phyloP scores from a whole-genome alignment of 2,797 vertebrate genomes.

The Phalanger gymnotis region DNA sequence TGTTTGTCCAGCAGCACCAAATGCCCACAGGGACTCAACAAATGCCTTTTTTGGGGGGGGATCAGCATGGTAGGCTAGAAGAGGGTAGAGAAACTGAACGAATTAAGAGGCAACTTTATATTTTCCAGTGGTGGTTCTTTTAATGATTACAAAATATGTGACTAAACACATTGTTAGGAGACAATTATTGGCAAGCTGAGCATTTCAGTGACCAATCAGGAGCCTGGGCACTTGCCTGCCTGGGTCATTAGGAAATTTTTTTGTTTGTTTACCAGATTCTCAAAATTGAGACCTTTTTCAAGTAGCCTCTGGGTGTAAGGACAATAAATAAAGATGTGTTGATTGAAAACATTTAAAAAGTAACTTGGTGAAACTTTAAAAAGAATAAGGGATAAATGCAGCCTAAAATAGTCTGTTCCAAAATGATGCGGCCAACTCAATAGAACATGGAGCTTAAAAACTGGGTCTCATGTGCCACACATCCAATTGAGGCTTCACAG shows the following conservation, averaged over 20 bases:
- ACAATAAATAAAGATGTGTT: constrained; percentile 72
- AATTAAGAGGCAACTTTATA: constrained; percentile 52
- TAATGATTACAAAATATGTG: constrained; percentile 58
- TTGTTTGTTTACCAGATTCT: constrained; percentile 74
- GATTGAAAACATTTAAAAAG: constrained; percentile 74
- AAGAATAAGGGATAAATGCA: constrained; percentile 62
- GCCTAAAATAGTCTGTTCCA: constrained; percentile 56
- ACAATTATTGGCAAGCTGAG: constrained; percentile 43
- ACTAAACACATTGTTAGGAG: constrained; percentile 55
- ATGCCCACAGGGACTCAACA: constrained; percentile 26
- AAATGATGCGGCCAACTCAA: constrained; percentile 9
- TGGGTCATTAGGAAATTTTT: constrained; percentile 71
- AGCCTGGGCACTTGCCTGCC: constrained; percentile 65
- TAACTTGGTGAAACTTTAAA: constrained; percentile 66
- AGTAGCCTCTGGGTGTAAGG: constrained; percentile 69
- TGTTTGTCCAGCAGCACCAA: constrained; percentile 36
- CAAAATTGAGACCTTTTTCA: constrained; percentile 70
- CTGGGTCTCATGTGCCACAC: background rate
- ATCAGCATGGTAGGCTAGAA: constrained; percentile 50
- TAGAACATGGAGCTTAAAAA: constrained; percentile 36
- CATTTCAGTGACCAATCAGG: constrained; percentile 55
- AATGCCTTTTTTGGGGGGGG: constrained; percentile 48
- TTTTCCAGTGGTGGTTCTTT: constrained; percentile 46
- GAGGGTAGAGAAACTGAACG: constrained; percentile 52
- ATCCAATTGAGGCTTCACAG: background rate